These are phyloP conservation scores for Daboia siamensis DNA, from an alignment of 2,113 vertebrate species.

Conservation along the genomic window DNA sequence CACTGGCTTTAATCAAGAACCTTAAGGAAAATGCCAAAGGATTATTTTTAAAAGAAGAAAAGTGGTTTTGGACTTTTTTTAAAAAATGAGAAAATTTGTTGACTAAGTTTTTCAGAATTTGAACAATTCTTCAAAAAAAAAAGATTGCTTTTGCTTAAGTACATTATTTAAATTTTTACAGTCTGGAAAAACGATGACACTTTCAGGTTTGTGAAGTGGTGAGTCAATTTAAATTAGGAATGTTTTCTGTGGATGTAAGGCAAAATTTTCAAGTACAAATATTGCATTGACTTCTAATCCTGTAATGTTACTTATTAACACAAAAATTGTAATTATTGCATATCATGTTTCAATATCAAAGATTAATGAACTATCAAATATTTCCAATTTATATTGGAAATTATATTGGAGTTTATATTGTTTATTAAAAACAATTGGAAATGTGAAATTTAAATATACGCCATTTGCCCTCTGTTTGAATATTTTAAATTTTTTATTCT, in stretches of 20 bases:
- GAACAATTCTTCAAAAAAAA: background rate
- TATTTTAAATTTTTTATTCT: background rate
- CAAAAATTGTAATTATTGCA: background rate
- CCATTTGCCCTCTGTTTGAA: background rate
- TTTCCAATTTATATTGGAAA: background rate
- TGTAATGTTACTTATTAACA: background rate
- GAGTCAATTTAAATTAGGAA: conserved; percentile 37
- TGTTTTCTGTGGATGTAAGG: background rate
- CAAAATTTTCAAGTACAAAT: background rate
- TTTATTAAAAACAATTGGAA: background rate
- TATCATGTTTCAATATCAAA: background rate
- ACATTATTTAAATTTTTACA: conserved; percentile 5
- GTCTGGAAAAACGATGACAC: conserved; percentile 22
- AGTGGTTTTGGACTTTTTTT: background rate
- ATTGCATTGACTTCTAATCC: background rate
- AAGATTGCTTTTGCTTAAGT: conserved; percentile 27
- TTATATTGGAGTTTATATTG: background rate
- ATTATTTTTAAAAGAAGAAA: conserved; percentile 34
- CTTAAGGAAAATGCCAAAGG: background rate
- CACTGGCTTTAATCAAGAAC: background rate
- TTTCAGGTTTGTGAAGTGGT: conserved; percentile 41
- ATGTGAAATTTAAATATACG: background rate
- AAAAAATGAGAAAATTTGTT: background rate
- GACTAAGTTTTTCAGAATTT: conserved; percentile 28
- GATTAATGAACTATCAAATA: background rate